Evolutionary conservation across 2,888 invertebrate genomes (phyloP).

Genomic region (Cerastis leucographa): DNA sequence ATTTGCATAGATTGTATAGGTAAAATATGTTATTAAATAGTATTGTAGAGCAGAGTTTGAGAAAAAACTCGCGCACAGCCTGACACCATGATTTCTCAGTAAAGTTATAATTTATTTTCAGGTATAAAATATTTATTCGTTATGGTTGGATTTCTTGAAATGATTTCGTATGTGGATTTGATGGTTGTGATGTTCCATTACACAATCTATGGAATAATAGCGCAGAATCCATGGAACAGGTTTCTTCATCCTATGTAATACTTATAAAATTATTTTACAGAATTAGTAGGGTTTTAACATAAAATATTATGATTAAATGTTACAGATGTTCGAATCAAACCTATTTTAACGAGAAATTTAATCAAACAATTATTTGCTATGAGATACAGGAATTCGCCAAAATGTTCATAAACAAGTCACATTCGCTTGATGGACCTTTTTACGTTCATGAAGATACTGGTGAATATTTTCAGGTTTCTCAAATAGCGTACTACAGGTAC

Average conservation of each 20-base stretch:
- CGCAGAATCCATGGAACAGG: conserved; percentile 78
- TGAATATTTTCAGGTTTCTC: conserved; percentile 59
- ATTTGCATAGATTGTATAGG: too few relatives aligned
- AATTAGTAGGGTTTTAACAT: neutral
- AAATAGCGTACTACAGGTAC: conserved; percentile 66
- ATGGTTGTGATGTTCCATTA: conserved; percentile 67
- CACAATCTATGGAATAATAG: conserved; percentile 64
- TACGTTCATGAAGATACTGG: conserved; percentile 40
- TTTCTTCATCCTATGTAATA: conserved; percentile 30
- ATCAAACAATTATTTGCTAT: conserved; percentile 54
- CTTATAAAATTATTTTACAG: neutral
- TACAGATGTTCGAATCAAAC: conserved; percentile 53
- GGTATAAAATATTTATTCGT: conserved; percentile 69
- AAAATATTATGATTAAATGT: neutral
- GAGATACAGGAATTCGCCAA: conserved; percentile 47
- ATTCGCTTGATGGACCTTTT: conserved; percentile 13
- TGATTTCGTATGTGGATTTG: conserved; percentile 60
- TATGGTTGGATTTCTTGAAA: conserved; percentile 62
- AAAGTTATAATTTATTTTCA: conserved; percentile 52
- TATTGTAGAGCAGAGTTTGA: neutral
- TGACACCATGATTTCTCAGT: neutral
- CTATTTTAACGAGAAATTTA: conserved; percentile 21
- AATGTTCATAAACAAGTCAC: conserved; percentile 45
- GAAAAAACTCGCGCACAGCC: too few relatives aligned
- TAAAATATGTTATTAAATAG: neutral